These are phyloP conservation scores for Bos javanicus DNA, from an alignment of 2,113 vertebrate species.

Conservation along the genomic window DNA sequence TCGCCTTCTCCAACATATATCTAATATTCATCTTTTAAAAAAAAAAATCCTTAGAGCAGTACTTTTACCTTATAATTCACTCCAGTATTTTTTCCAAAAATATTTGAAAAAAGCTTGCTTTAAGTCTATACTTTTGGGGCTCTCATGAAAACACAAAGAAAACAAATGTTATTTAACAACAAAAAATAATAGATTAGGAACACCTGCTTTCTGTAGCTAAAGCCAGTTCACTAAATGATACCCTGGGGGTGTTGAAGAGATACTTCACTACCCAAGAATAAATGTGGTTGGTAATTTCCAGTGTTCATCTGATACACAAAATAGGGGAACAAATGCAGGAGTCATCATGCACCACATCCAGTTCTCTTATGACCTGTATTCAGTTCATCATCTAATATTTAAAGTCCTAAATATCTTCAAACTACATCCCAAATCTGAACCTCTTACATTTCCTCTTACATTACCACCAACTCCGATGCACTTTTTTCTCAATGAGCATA, in stretches of 20 bases:
- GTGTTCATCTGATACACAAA: background rate
- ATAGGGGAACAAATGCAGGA: background rate
- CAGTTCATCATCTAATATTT: background rate
- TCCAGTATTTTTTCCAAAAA: background rate
- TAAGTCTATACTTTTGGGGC: background rate
- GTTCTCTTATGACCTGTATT: background rate
- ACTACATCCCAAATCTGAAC: background rate
- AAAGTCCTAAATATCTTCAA: background rate
- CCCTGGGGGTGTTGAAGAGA: background rate
- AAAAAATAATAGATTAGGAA: background rate
- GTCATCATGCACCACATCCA: background rate
- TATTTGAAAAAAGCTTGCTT: background rate
- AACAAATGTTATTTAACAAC: background rate
- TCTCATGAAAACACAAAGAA: background rate
- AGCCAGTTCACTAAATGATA: background rate
- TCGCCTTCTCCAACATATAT: background rate
- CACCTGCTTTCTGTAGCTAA: background rate
- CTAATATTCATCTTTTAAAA: background rate
- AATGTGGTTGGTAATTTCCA: background rate
- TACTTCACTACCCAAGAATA: background rate
- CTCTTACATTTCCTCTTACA: background rate
- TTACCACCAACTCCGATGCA: background rate
- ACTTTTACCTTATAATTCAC: background rate
- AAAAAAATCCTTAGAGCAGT: background rate
- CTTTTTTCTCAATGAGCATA: background rate